phyloP scores from a whole-genome alignment of 1,140 invertebrate species.

The Brachionus rubens region DNA sequence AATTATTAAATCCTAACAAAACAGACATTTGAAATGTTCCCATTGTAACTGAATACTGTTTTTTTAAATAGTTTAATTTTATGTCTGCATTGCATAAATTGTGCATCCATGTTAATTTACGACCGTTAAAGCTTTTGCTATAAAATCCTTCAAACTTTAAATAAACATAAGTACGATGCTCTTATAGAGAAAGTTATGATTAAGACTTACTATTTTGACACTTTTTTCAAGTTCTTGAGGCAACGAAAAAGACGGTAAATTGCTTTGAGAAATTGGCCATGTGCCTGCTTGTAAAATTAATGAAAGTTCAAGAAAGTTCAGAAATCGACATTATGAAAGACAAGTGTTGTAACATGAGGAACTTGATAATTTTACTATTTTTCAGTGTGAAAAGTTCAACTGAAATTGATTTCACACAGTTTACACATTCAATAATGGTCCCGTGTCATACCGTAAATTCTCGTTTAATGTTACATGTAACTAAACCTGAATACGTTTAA shows the following conservation, averaged over 20 bases:
- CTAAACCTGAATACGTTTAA: too few relatives aligned
- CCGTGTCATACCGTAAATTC: too few relatives aligned
- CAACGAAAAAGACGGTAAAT: conserved; percentile 75
- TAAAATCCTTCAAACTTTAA: conserved; percentile 89
- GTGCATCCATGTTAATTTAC: conserved; percentile 95
- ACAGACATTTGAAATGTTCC: conserved; percentile 93
- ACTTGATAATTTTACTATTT: too few relatives aligned
- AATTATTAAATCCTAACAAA: conserved; percentile 78
- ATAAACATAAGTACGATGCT: too few relatives aligned
- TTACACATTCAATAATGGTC: too few relatives aligned
- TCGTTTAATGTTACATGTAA: too few relatives aligned
- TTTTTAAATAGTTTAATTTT: conserved; percentile 73
- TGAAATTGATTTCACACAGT: too few relatives aligned
- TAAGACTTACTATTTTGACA: conserved; percentile 72
- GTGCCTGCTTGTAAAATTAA: conserved; percentile 82
- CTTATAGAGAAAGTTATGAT: too few relatives aligned
- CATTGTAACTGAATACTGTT: conserved; percentile 75
- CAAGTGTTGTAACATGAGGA: too few relatives aligned
- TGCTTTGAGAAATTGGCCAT: conserved; percentile 84
- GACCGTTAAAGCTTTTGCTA: conserved; percentile 81
- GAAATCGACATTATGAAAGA: too few relatives aligned
- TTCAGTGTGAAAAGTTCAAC: too few relatives aligned
- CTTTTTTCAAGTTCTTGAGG: conserved; percentile 85
- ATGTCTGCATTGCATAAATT: conserved; percentile 79
- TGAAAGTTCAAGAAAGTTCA: too few relatives aligned